A percentile compares a stretch with the other conserved stretches of the same genome.
Conservation (phyloP, 2,888 invertebrate species). For the Elegia similella region DNA sequence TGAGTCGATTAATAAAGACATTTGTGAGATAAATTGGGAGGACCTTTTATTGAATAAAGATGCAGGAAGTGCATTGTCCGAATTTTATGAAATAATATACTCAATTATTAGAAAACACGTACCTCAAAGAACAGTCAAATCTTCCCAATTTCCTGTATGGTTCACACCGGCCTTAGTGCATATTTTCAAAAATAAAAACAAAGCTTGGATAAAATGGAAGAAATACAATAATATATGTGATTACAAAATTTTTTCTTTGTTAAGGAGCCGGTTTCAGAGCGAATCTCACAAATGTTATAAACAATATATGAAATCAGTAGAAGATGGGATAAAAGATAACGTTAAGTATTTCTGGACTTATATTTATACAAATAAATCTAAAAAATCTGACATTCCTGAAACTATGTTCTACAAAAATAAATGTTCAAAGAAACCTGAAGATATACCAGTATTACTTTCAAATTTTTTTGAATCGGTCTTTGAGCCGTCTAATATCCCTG, state of each 20-base stretch:
- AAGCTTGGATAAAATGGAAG: too few relatives aligned
- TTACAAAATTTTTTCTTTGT: constrained; percentile 16
- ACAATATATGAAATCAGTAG: constrained; percentile 18
- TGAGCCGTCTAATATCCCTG: not conserved
- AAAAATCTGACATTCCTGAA: not conserved
- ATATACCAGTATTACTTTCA: not conserved
- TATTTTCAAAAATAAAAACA: too few relatives aligned
- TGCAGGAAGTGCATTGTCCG: not conserved
- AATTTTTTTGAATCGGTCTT: not conserved
- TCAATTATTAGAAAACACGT: constrained; percentile 5
- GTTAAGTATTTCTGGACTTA: constrained; percentile 24
- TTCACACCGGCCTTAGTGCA: too few relatives aligned
- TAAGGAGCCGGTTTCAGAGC: constrained; percentile 21
- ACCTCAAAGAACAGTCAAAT: not conserved
- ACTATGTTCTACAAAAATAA: not conserved
- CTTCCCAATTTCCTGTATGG: constrained; percentile 1
- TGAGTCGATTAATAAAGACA: too few relatives aligned
- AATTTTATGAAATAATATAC: constrained; percentile 6
- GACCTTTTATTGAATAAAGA: not conserved
- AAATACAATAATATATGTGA: constrained; percentile 7
- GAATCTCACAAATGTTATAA: constrained; percentile 20
- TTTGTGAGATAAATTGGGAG: too few relatives aligned
- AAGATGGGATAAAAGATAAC: constrained; percentile 20
- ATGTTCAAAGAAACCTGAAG: not conserved
- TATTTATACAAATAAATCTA: not conserved